Percentiles rank a stretch among this genome's conserved stretches.
phyloP scores from a whole-genome alignment of 2,797 vertebrate genomes.

The Pseudocheirus occidentalis region DNA sequence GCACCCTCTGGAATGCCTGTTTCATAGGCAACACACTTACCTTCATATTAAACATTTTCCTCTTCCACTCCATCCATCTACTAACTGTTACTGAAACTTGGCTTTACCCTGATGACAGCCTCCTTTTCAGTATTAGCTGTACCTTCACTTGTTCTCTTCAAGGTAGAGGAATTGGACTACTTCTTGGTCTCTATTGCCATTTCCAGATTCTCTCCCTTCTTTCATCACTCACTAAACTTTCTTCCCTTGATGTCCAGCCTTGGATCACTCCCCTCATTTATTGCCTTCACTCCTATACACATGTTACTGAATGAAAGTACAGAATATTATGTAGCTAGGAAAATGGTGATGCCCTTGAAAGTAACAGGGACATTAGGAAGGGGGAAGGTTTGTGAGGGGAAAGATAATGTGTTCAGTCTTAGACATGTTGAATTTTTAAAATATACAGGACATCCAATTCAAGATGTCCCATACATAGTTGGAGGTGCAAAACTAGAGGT shows the following conservation, averaged over 20 bases:
- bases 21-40: neutral
- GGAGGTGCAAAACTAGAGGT: neutral
- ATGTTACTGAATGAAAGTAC: neutral
- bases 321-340: neutral
- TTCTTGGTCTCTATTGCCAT: neutral
- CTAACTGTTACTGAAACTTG: neutral
- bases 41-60: neutral
- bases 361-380: neutral
- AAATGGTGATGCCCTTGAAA: neutral
- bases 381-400: neutral
- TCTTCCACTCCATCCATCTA: neutral
- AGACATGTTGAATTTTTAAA: neutral
- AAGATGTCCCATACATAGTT: neutral
- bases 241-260: neutral
- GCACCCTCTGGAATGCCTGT: neutral
- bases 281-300: neutral
- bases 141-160: neutral
- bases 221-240: neutral
- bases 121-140: neutral
- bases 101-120: neutral
- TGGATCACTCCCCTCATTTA: neutral
- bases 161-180: neutral
- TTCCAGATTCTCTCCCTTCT: neutral
- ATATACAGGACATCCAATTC: neutral
- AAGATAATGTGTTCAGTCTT: neutral